Evolutionary conservation across 2,113 vertebrate species (phyloP), one percentile per base, ranked within the genome.

Genomic region (Etia nguti): DNA sequence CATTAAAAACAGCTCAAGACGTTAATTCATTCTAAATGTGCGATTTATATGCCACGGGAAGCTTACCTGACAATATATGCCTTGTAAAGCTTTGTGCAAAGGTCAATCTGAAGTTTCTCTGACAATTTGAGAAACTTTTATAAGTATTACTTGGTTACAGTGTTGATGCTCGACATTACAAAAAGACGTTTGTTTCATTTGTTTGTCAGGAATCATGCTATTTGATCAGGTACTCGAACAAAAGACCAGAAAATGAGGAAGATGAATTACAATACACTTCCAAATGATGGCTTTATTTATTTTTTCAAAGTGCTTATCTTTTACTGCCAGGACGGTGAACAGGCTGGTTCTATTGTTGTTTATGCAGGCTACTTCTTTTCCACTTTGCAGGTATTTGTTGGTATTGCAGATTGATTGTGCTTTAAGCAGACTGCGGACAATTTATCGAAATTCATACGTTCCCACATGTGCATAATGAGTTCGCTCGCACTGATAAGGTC

Each of bases 1-100:
- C 94, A 95, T 95, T 96, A 95, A 95, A 94, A 95, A 96, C 92
- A 94, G 94, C 93, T 96, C 94, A 83, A 89, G 94, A 96, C 93
- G 89, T 94, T 95, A 95, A 95, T 96, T 95, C 94, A 91, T 91
- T 90, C 87, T 91, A 92, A 95, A 95, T 95, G 94, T 92, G 93
- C 88, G 91, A 90, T 96, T 96, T 96, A 94, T 93, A 94, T 95
- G 92, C 95, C 90, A 85, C 7, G 46, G 82, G 18, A 91, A 93
- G 89, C 91, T 92, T 88, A 93, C 93, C 94, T 95, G 94, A 93
- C 94, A 94, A 88, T 92, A 91, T 92, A 62, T 82, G 90, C 86
- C 86, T 87, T 89, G 93, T 90, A 90, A 93, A 92, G 92, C 89
- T 90, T 92, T 92, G 87, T 85, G 81, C 81, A 95, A 95, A 96